Evolutionary conservation across 2,888 invertebrate genomes (phyloP).

Genomic region (Synanthedon myopaeformis): DNA sequence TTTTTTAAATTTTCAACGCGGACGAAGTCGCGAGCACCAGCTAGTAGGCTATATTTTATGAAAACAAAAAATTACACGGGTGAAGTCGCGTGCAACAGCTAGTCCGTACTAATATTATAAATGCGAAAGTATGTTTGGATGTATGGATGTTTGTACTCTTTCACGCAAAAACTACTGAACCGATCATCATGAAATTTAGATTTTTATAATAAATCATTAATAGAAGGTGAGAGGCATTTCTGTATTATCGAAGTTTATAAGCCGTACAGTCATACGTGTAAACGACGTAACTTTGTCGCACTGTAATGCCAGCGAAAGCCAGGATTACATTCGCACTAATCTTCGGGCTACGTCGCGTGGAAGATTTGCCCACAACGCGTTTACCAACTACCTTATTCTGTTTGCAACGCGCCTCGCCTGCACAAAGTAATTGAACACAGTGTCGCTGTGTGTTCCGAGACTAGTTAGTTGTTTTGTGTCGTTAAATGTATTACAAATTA

Average conservation of each 20-base stretch:
- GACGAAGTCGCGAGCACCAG: too few species aligned
- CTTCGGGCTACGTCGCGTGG: neutral
- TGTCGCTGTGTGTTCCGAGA: neutral
- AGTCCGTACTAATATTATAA: too few species aligned
- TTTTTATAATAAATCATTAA: too few species aligned
- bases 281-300: constrained; percentile 11
- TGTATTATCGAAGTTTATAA: neutral
- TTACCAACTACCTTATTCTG: neutral
- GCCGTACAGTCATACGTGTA: constrained; percentile 7
- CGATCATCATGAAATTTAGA: too few species aligned
- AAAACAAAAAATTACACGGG: too few species aligned
- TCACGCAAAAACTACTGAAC: too few species aligned
- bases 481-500: neutral
- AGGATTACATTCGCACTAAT: neutral
- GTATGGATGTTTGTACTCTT: too few species aligned
- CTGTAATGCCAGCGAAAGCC: constrained; percentile 3
- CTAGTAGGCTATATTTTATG: too few species aligned
- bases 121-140: too few species aligned
- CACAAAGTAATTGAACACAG: neutral
- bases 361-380: neutral
- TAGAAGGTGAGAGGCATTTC: too few species aligned
- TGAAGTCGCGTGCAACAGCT: too few species aligned
- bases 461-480: neutral
- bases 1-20: too few species aligned
- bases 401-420: neutral